Evolutionary conservation across 2,888 invertebrate genomes (phyloP), one percentile per base, ranked within the genome.

Genomic region (Frankliniella intonsa): DNA sequence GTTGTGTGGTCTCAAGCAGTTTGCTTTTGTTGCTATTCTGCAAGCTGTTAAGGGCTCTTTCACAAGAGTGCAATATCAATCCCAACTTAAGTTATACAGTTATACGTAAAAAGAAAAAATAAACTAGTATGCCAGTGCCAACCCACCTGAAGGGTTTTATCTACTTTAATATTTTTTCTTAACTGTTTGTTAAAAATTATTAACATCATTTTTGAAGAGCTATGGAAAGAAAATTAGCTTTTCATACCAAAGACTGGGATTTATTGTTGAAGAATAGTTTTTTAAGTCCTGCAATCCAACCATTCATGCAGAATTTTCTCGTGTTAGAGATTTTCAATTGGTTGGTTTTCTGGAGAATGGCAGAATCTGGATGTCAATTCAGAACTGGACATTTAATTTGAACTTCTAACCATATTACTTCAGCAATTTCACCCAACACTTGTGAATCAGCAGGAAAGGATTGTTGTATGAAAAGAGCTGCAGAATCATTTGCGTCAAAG

Each of bases 11-110:
- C 22, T 76, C 69, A 8, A 76, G 69, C 69, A 76, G 69, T 76
- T 76, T 76, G 69, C 62, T 62, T 62, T n/a, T 62, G 62, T 62
- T 62, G 8, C 62, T 19, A 62, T 62, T 62, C 17, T 62, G 7
- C 69, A 76, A 76, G 25, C 69, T 76, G 69, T 25, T 25, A 76
- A 76, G 69, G 69, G 69, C 69, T 76, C 69, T 76, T 76, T 76
- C 69, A 76, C 69, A 76, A 76, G 69, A 76, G 69, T 76, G 69
- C 69, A 76, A 22, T 76, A 76, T 76, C 19, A 38, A 62, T 62
- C 62, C 62, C 62, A 62, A n/a, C 38, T 38, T 38, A 38, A 38
- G 38, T 38, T 38, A 38, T 55, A 55, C 55, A 19, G 55, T 14
- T 55, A 19, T 55, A 5, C 7, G 55, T 19, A 19, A 55, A 55